A percentile compares a stretch with the other conserved stretches of the same genome.
Evolutionary conservation across 2,797 vertebrate genomes (phyloP).

Genomic region (Poeciliopsis paucimaculata): DNA sequence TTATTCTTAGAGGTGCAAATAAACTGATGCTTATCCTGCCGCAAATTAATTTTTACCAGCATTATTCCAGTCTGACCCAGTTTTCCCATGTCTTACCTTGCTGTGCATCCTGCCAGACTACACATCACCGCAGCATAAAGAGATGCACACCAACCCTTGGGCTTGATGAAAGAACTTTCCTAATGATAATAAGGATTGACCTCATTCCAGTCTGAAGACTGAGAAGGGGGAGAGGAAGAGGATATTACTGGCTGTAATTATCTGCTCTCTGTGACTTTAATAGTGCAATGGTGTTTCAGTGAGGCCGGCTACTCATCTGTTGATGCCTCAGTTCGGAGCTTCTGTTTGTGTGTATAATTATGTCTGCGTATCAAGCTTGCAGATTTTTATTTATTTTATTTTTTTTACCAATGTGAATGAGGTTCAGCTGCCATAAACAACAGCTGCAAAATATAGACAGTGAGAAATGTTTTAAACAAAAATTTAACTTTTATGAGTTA

Average conservation of each 20-base stretch:
- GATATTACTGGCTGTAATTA: constrained; percentile 40
- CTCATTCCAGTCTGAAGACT: constrained; percentile 46
- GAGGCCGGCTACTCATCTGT: constrained; percentile 19
- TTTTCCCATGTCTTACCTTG: constrained; percentile 47
- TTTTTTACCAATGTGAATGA: constrained; percentile 8
- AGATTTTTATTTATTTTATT: background rate
- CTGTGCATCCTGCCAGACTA: constrained; percentile 30
- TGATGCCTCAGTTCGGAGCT: background rate
- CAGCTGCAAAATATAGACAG: constrained; percentile 15
- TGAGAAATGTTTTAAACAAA: background rate
- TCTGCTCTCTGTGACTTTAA: constrained; percentile 36
- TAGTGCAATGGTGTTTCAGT: constrained; percentile 18
- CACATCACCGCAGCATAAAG: constrained; percentile 42
- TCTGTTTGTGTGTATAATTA: constrained; percentile 5
- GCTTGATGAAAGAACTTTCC: constrained; percentile 48
- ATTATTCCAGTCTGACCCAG: constrained; percentile 49
- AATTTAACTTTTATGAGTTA: constrained; percentile 6
- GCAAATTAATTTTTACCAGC: constrained; percentile 6
- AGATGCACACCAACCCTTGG: constrained; percentile 42
- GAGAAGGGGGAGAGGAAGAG: constrained; percentile 7
- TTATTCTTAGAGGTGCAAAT: background rate
- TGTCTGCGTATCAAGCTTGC: constrained; percentile 4
- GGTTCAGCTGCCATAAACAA: constrained; percentile 8
- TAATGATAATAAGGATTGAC: constrained; percentile 53
- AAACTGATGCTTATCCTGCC: constrained; percentile 1